These are phyloP conservation scores for Pelobates cultripes DNA, from an alignment of 2,797 vertebrate species.

Conservation along the genomic window DNA sequence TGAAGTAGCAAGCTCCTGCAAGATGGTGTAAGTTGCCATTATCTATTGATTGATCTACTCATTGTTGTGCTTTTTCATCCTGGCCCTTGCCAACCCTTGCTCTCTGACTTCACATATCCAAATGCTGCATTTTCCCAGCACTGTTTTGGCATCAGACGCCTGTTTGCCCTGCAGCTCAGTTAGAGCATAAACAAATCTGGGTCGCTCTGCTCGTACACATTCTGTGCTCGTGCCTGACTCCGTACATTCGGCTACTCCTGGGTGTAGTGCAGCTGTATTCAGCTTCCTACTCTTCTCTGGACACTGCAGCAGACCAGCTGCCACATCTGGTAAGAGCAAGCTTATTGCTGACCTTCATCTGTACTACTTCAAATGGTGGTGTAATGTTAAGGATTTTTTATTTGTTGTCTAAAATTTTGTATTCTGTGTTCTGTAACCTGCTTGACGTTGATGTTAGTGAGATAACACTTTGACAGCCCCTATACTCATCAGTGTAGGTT, in stretches of 20 bases:
- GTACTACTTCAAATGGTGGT: neutral
- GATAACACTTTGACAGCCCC: no score
- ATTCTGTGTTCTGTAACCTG: no score
- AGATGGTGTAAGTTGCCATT: no score
- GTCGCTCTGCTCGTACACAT: neutral
- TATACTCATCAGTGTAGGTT: no score
- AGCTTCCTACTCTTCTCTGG: conserved; percentile 61
- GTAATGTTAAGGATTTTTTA: neutral
- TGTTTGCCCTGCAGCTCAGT: conserved; percentile 44
- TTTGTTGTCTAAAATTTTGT: neutral
- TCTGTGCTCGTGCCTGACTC: conserved; percentile 6
- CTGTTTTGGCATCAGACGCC: conserved; percentile 43
- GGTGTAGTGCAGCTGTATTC: conserved; percentile 59
- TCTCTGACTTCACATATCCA: no score
- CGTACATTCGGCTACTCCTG: conserved; percentile 44
- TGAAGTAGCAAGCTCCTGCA: no score
- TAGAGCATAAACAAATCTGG: conserved; percentile 47
- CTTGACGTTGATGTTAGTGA: no score
- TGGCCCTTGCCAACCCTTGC: neutral
- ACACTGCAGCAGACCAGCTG: conserved; percentile 48
- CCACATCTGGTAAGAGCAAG: conserved; percentile 59
- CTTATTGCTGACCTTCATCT: conserved; percentile 11
- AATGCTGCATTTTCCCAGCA: conserved; percentile 14
- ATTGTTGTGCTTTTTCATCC: neutral
- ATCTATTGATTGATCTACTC: no score